These are phyloP conservation scores for Trissolcus japonicus DNA, from an alignment of 2,888 invertebrate genomes.

Conservation along the genomic window DNA sequence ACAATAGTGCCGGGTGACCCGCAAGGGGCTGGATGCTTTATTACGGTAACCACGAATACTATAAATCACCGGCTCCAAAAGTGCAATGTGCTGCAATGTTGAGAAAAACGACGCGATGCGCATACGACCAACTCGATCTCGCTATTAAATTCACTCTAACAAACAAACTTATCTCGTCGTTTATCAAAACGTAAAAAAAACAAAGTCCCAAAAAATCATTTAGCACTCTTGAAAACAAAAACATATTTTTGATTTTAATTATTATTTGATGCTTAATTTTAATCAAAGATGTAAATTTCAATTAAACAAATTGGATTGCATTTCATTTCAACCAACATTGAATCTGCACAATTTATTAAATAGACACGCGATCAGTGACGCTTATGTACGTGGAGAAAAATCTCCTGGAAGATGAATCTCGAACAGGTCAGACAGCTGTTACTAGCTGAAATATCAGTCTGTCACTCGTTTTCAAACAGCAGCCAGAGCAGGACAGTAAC, in stretches of 20 bases:
- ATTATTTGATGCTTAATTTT: no score
- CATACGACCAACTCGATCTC: slow-evolving; percentile 30
- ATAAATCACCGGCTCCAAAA: slow-evolving; percentile 64
- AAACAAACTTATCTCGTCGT: slow-evolving; percentile 2
- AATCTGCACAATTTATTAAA: slow-evolving; percentile 29
- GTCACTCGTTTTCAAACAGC: slow-evolving; percentile 57
- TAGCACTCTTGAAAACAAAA: no score
- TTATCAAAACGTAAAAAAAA: no score
- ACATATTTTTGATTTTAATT: no score
- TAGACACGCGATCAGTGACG: slow-evolving; percentile 30
- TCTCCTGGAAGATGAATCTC: slow-evolving; percentile 54
- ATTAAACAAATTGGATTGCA: no score
- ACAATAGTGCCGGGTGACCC: slow-evolving; percentile 63
- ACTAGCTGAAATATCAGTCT: slow-evolving; percentile 58
- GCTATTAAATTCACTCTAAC: slow-evolving; percentile 42
- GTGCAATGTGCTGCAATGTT: slow-evolving; percentile 58
- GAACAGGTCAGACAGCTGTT: slow-evolving; percentile 58
- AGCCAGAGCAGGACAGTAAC: slow-evolving; percentile 53
- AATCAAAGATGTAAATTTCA: no score
- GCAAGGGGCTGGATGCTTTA: slow-evolving; percentile 65
- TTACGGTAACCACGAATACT: slow-evolving; percentile 63
- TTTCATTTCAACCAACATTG: no score
- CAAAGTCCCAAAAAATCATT: no score
- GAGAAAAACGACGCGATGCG: slow-evolving; percentile 58
- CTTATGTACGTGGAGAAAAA: slow-evolving; percentile 21